Conservation (phyloP, 2,113 vertebrate genomes). For the Microtus richardsoni region DNA sequence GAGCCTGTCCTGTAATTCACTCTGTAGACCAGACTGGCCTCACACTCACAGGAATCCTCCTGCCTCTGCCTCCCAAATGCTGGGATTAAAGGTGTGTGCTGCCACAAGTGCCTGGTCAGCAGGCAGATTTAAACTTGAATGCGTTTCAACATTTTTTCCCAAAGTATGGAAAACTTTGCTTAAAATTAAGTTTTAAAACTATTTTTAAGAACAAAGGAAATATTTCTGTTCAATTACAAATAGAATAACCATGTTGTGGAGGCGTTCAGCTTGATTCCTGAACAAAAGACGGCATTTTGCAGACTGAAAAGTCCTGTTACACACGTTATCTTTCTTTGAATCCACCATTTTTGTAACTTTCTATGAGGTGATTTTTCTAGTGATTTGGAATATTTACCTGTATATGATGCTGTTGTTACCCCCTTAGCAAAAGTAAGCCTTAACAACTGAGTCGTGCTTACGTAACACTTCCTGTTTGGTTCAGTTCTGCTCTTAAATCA, state of each 20-base stretch:
- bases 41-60: not conserved
- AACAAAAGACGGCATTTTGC: not conserved
- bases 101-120: not conserved
- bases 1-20: not conserved
- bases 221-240: not conserved
- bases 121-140: not conserved
- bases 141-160: not conserved
- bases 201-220: slow-evolving; percentile 8
- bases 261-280: not conserved
- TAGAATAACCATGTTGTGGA: not conserved
- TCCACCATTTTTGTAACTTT: not conserved
- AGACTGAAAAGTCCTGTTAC: not conserved
- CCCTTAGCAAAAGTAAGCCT: not conserved
- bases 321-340: not conserved
- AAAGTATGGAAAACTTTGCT: not conserved
- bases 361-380: not conserved
- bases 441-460: not conserved
- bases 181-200: not conserved
- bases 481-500: not conserved
- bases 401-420: not conserved
- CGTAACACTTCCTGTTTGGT: not conserved
- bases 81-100: not conserved
- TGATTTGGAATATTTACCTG: not conserved
- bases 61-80: not conserved
- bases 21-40: not conserved